Base-by-base conservation (phyloP, 2,113 vertebrate species). In the Oophaga pumilio region DNA sequence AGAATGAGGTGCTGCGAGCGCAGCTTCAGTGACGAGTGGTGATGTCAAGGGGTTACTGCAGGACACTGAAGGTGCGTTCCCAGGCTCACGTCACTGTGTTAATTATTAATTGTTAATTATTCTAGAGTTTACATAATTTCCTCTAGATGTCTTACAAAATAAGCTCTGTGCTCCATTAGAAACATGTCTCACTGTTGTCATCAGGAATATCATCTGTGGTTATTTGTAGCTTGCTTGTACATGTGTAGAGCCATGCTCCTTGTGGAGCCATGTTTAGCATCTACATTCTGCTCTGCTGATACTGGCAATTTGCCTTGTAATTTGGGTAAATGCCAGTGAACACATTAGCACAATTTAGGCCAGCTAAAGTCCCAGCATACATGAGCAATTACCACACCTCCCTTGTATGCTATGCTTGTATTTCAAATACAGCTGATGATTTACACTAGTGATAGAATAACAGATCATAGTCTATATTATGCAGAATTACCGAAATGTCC, bases 311-410 rank as follows among this genome's bases (percentile, higher is more conserved):
- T 68, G 87, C 87, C 87, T 69, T 83, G 87, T 77, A 66, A 88
- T 88, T 84, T 73, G 87, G 81, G 60, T 17, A 8, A 15, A 8
- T 24, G 59, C 87, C 87, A 83, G 28, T 68, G 43, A 88, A 84
- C 87, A 88, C 81, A 88, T 88, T 88, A 88, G 26, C 59, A 84
- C 84, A 77, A 88, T 88, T 73, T 84, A 84, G 87, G 80, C 87
- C 81, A 88, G 80, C 84, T 82, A 77, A 74, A 84, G 81, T 77
- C 80, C 87, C n/a, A 83, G 59, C 56, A 82, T 64, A 73, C 76
- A 76, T 77, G 80, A 88, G 86, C 79, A 84, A 66, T 52, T 8
- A 64, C 77, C 83, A 28, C 77, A 22, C 56, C 66, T 68, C 49
- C 60, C 76, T 9, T 76, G 79, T 83, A 82, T 83, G 64, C 66